Evolutionary conservation across 1,140 invertebrate genomes (phyloP), one percentile per base, ranked within the genome.

Genomic region (Lucilia sericata): DNA sequence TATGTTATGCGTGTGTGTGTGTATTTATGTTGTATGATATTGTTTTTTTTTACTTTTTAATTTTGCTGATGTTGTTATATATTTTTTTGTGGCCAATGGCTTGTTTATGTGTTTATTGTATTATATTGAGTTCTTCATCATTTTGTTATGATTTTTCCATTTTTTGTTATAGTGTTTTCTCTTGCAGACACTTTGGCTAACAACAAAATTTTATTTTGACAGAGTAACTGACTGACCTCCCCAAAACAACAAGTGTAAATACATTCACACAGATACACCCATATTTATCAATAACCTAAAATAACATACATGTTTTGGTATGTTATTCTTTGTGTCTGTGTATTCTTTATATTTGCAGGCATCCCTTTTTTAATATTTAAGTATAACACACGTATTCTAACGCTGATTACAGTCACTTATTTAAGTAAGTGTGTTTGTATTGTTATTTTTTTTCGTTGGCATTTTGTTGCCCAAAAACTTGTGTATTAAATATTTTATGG

Each of bases 51-150:
- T 21, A 21, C 19, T n/a, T 5, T 21, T 34, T 12, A 75, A 13
- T 75, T 34, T 14, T 25, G 74, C 30, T 34, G 12, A 17, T 76
- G 10, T 76, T 76, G 51, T 55, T 17, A 2, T 19, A 65, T n/a
- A 65, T 19, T 19, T 70, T 70, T 21, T 70, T 21, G n/a, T 70
- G 9, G 65, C 65, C 19, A 10, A 19, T 21, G 65, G 65, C 65
- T 70, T 70, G 65, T 70, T 70, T 70, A 70, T 70, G 65, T 21
- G 65, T 70, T 70, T 70, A 10, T 70, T 70, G 19, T 21, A 19
- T 70, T 70, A 70, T 70, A 21, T 2, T 70, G 65, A 21, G 65
- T 70, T 10, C 2, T 25, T 10, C 60, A 21, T 70, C n/a, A 55
- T 55, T 10, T 70, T 70, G 65, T 70, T 70, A 70, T 70, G n/a